phyloP scores from a whole-genome alignment of 2,113 vertebrate genomes.

The Paradoxurus hermaphroditus region DNA sequence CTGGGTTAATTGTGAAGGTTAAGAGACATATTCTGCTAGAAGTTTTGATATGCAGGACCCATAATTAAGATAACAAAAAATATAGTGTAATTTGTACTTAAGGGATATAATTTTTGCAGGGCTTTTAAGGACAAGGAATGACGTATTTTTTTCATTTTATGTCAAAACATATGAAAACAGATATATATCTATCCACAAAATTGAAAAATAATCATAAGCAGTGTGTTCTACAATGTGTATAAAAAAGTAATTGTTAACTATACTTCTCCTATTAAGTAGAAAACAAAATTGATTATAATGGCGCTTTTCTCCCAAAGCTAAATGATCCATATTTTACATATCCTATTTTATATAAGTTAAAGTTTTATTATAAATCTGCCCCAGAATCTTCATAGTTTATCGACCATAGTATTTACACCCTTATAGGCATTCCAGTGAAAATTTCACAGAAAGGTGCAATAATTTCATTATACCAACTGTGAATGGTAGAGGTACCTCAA shows the following conservation, averaged over 20 bases:
- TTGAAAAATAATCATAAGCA: not conserved
- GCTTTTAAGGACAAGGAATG: slow-evolving; percentile 41
- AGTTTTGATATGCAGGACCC: slow-evolving; percentile 47
- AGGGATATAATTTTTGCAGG: not conserved
- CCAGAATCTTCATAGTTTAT: not conserved
- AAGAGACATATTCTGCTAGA: slow-evolving; percentile 52
- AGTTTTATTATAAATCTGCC: not conserved
- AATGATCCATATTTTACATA: not conserved
- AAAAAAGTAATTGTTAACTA: not conserved
- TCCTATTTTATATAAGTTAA: not conserved
- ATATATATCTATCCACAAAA: not conserved
- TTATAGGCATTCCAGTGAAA: not conserved
- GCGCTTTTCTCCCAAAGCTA: not conserved
- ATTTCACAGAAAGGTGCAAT: not conserved
- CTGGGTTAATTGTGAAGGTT: slow-evolving; percentile 68
- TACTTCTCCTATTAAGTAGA: not conserved
- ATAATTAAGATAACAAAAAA: slow-evolving; percentile 43
- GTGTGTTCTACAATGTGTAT: not conserved
- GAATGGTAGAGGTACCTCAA: not conserved
- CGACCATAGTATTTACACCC: not conserved
- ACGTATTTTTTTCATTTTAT: slow-evolving; percentile 29
- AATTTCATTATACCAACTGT: not conserved
- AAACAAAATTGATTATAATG: not conserved
- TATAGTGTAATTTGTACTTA: not conserved
- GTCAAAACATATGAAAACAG: not conserved